Evolutionary conservation across 2,113 vertebrate genomes (phyloP).

Genomic region (Casuarius casuarius): DNA sequence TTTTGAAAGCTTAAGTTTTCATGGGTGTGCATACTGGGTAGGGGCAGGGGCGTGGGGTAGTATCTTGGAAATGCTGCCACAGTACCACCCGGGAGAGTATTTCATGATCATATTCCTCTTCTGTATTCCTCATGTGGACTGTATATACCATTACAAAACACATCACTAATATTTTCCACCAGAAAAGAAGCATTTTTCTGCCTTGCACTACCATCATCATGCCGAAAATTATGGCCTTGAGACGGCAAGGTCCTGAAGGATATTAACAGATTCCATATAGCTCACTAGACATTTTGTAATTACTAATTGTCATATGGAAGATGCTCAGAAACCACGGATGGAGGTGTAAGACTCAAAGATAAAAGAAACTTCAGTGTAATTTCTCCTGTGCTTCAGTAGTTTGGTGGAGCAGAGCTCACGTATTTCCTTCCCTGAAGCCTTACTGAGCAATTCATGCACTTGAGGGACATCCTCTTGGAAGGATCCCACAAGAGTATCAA

Average conservation of each 20-base stretch:
- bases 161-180: neutral
- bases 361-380: neutral
- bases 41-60: rapidly evolving
- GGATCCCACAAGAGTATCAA: neutral
- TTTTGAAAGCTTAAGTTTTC: neutral
- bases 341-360: neutral
- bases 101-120: neutral
- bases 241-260: neutral
- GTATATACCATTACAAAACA: neutral
- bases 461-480: neutral
- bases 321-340: neutral
- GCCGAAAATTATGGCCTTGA: neutral
- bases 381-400: neutral
- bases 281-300: neutral
- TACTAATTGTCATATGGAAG: neutral
- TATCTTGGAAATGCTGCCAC: neutral
- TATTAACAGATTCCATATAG: neutral
- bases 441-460: neutral
- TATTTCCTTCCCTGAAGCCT: rapidly evolving
- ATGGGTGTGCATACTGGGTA: neutral
- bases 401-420: neutral
- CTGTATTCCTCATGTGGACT: rapidly evolving
- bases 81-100: neutral
- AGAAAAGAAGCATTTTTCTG: neutral
- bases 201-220: neutral